Conservation (phyloP, 2,113 vertebrate genomes). For the Eretmochelys imbricata region DNA sequence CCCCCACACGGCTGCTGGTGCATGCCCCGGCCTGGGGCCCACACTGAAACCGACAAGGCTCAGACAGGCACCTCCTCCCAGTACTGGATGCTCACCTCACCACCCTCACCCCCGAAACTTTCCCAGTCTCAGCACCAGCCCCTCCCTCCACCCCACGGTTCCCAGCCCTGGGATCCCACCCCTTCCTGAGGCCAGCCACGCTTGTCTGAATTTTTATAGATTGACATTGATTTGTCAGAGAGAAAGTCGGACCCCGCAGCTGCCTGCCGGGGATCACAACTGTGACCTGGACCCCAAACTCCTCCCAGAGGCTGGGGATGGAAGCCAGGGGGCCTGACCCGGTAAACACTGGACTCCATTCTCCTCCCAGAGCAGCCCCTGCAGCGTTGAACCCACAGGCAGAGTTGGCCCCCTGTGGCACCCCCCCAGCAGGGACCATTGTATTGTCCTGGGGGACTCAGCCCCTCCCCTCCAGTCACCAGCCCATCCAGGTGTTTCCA, state of each 20-base stretch:
- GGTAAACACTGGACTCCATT: neutral
- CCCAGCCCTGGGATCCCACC: neutral
- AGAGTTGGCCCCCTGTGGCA: neutral
- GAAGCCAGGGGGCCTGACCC: neutral
- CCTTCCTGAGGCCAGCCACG: neutral
- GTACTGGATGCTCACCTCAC: neutral
- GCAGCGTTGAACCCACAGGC: neutral
- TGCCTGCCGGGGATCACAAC: no score
- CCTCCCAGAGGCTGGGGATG: neutral
- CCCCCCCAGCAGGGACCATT: no score
- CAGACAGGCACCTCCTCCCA: neutral
- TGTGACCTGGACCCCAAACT: neutral
- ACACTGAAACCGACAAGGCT: constrained; percentile 71
- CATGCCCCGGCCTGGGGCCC: constrained; percentile 29
- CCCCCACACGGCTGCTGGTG: neutral
- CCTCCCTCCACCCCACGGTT: no score
- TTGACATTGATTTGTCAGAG: neutral
- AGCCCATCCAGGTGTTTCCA: neutral
- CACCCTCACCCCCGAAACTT: neutral
- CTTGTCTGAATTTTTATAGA: neutral
- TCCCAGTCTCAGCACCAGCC: neutral
- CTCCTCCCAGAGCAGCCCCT: neutral
- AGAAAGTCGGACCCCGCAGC: neutral
- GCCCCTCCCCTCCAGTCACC: neutral
- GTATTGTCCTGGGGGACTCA: no score